Percentiles rank a stretch among this genome's conserved stretches.
Conservation (phyloP, 2,888 invertebrate genomes). For the Leptopilina myrica region DNA sequence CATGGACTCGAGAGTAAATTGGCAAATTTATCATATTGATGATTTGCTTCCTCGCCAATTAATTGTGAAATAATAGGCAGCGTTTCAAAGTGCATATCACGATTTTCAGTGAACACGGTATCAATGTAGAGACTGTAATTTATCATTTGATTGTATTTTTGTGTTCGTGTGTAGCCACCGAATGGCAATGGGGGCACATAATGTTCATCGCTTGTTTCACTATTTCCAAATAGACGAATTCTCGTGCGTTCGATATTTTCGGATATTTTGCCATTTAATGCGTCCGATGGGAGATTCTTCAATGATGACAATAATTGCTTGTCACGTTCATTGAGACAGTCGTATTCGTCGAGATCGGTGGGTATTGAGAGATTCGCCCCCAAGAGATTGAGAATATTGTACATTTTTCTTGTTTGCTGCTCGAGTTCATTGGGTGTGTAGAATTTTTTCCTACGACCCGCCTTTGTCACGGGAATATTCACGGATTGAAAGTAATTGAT, state of each 20-base stretch:
- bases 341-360: slow-evolving; percentile 52
- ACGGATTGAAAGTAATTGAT: slow-evolving; percentile 59
- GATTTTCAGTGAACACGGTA: slow-evolving; percentile 47
- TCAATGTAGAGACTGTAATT: slow-evolving; percentile 51
- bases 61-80: slow-evolving; percentile 49
- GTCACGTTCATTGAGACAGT: slow-evolving; percentile 58
- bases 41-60: slow-evolving; percentile 50
- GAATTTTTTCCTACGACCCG: slow-evolving; percentile 19
- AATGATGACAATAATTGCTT: slow-evolving; percentile 61
- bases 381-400: slow-evolving; percentile 69
- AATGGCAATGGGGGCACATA: slow-evolving; percentile 67
- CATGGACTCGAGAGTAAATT: background rate
- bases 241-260: slow-evolving; percentile 55
- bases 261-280: background rate
- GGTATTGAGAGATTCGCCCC: slow-evolving; percentile 64
- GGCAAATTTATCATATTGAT: slow-evolving; percentile 45
- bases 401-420: slow-evolving; percentile 74
- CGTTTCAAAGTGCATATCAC: slow-evolving; percentile 52
- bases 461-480: background rate
- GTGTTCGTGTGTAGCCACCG: slow-evolving; percentile 36
- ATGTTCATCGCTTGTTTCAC: slow-evolving; percentile 17
- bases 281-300: slow-evolving; percentile 41
- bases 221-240: slow-evolving; percentile 62
- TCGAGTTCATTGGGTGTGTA: slow-evolving; percentile 71
- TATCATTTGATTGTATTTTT: slow-evolving; percentile 42